A percentile compares a stretch with the other conserved stretches of the same genome.
These are phyloP conservation scores for Sebastes ruberrimus DNA, from an alignment of 2,797 vertebrate genomes.

Conservation along the genomic window DNA sequence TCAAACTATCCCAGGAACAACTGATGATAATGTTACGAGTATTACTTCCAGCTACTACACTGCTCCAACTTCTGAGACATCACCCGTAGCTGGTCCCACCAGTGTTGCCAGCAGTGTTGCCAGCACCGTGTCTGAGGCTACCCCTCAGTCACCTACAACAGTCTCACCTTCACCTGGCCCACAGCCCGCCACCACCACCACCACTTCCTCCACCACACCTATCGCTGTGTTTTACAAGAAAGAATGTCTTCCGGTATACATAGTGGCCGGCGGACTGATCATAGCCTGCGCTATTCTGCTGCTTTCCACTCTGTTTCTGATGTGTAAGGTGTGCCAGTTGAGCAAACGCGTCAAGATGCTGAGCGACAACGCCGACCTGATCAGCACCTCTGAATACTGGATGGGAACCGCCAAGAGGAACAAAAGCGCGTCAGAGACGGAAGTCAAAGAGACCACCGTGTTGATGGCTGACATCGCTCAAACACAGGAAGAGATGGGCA, in stretches of 20 bases:
- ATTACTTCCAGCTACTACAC: rapidly evolving
- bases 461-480: constrained; percentile 53
- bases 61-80: rapidly evolving
- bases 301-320: constrained; percentile 31
- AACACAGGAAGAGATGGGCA: constrained; percentile 5
- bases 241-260: rapidly evolving
- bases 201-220: rapidly evolving
- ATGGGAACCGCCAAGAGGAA: background rate
- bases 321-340: constrained; percentile 57
- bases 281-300: constrained; percentile 47
- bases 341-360: constrained; percentile 24
- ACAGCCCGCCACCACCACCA: too few relatives aligned
- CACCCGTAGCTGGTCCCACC: rapidly evolving
- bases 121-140: rapidly evolving
- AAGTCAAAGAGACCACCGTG: constrained; percentile 43
- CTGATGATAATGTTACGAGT: rapidly evolving
- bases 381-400: constrained; percentile 32
- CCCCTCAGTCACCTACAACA: rapidly evolving
- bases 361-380: constrained; percentile 25
- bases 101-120: rapidly evolving
- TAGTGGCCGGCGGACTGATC: constrained; percentile 36
- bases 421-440: background rate
- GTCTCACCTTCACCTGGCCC: rapidly evolving
- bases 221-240: rapidly evolving
- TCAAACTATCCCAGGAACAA: rapidly evolving